These are phyloP conservation scores for Cyclopterus lumpus DNA, from an alignment of 2,797 vertebrate species.

Conservation along the genomic window DNA sequence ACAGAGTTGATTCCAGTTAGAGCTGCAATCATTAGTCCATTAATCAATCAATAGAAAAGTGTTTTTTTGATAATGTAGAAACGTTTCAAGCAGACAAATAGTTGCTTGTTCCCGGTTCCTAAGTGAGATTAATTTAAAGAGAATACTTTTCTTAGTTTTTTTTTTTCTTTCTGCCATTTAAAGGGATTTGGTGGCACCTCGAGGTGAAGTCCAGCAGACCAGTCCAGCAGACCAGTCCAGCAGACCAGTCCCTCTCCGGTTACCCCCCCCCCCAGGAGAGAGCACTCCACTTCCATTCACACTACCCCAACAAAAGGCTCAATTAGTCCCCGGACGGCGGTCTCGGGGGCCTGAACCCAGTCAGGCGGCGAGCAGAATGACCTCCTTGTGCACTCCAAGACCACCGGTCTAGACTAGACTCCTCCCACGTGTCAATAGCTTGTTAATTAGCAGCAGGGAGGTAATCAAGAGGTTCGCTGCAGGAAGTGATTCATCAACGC, in stretches of 20 bases:
- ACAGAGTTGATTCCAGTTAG: background rate
- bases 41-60: background rate
- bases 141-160: background rate
- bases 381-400: slow-evolving; percentile 52
- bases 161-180: too few relatives aligned
- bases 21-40: background rate
- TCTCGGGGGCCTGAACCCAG: slow-evolving; percentile 31
- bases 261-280: slow-evolving; percentile 50
- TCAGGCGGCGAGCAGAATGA: slow-evolving; percentile 46
- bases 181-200: too few relatives aligned
- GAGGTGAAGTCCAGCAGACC: too few relatives aligned
- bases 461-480: slow-evolving; percentile 51
- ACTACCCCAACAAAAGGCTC: slow-evolving; percentile 62
- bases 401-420: slow-evolving; percentile 46
- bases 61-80: background rate
- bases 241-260: slow-evolving; percentile 50
- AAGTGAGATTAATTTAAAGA: background rate
- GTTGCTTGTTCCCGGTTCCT: background rate
- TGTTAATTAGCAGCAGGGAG: slow-evolving; percentile 63
- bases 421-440: slow-evolving; percentile 40
- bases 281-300: slow-evolving; percentile 55
- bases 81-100: background rate
- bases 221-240: too few relatives aligned
- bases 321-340: slow-evolving; percentile 63
- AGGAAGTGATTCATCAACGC: slow-evolving; percentile 62